phyloP scores from a whole-genome alignment of 2,888 invertebrate species.

The Heliconius aoede region DNA sequence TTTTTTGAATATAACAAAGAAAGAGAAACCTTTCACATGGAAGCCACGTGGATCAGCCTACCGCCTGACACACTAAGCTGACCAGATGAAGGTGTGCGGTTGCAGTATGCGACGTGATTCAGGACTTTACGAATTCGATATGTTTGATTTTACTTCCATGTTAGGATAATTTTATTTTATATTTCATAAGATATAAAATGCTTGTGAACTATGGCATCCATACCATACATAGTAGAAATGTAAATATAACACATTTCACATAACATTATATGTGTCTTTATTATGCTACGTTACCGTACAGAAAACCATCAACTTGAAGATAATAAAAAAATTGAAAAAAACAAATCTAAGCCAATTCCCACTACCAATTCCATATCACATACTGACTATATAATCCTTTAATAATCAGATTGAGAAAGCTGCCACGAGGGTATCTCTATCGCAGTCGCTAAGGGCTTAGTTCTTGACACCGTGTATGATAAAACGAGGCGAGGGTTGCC shows the following conservation, averaged over 20 bases:
- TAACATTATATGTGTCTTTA: too few relatives aligned
- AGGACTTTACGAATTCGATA: conserved; percentile 22
- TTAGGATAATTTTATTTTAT: not conserved
- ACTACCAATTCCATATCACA: not conserved
- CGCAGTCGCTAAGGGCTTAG: conserved; percentile 24
- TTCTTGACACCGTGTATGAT: conserved; percentile 30
- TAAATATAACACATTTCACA: too few relatives aligned
- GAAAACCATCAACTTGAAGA: too few relatives aligned
- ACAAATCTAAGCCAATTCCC: not conserved
- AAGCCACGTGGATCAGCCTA: conserved; percentile 39
- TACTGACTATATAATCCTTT: not conserved
- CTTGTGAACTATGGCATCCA: not conserved
- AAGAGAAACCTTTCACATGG: conserved; percentile 13
- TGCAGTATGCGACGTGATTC: conserved; percentile 35
- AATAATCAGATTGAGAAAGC: not conserved
- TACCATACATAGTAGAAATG: too few relatives aligned
- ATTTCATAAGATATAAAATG: not conserved
- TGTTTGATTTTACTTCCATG: not conserved
- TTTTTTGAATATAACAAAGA: conserved; percentile 3
- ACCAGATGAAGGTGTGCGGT: conserved; percentile 33
- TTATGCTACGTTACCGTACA: too few relatives aligned
- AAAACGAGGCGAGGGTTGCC: conserved; percentile 30
- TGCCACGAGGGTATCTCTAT: conserved; percentile 8
- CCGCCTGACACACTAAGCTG: conserved; percentile 38
- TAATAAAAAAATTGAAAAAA: too few relatives aligned